Conservation (phyloP, 2,797 vertebrate genomes). For the Cryptoblepharus egeriae region DNA sequence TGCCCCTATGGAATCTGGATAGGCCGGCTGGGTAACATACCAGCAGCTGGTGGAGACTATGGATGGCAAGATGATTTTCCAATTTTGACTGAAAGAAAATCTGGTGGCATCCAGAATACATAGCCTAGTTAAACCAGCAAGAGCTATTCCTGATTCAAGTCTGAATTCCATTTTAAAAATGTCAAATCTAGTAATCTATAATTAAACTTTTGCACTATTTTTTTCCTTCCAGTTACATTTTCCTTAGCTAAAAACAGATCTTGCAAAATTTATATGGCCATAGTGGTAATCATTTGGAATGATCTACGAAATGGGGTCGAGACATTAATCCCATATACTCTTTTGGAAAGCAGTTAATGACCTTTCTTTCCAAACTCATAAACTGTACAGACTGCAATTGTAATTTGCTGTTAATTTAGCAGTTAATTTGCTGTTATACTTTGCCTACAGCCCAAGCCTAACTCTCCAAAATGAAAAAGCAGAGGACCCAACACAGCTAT, state of each 20-base stretch:
- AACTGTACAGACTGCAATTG: neutral
- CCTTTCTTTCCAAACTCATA: neutral
- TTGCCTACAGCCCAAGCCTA: too few species aligned
- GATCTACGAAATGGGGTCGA: slow-evolving; percentile 18
- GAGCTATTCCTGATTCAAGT: neutral
- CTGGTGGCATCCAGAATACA: neutral
- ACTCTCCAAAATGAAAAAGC: too few species aligned
- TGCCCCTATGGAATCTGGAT: neutral
- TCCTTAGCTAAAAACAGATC: neutral
- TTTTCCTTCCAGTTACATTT: neutral
- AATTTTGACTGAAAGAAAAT: neutral
- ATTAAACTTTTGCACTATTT: neutral
- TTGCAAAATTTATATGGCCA: neutral
- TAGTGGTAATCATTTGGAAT: slow-evolving; percentile 16
- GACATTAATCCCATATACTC: slow-evolving; percentile 13
- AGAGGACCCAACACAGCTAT: too few species aligned
- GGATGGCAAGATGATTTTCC: neutral
- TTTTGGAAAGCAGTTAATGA: slow-evolving; percentile 12
- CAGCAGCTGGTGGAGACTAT: neutral
- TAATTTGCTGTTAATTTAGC: too few species aligned
- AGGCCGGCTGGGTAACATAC: neutral
- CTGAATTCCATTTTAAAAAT: neutral
- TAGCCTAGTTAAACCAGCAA: neutral
- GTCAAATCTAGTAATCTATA: neutral
- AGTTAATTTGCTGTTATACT: neutral